Conservation (phyloP, 2,797 vertebrate genomes). For the Spheniscus humboldti region DNA sequence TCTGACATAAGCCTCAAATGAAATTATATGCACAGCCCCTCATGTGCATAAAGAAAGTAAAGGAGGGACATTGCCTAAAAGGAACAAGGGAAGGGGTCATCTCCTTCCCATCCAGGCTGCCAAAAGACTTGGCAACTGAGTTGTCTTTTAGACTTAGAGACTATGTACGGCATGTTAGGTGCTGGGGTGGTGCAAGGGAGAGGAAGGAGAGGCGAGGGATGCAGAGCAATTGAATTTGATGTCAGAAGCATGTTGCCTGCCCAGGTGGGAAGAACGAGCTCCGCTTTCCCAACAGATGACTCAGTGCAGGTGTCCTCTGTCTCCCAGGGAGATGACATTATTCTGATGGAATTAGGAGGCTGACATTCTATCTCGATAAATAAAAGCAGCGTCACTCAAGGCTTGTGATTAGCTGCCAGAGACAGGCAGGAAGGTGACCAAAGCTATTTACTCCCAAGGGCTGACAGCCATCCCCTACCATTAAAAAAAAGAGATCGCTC, state of each 20-base stretch:
- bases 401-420: background rate
- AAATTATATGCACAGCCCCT: background rate
- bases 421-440: background rate
- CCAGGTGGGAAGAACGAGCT: background rate
- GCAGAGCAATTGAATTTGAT: background rate
- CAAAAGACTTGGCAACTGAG: background rate
- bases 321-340: constrained; percentile 6
- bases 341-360: constrained; percentile 9
- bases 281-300: background rate
- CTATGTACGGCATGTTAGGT: background rate
- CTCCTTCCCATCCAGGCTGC: background rate
- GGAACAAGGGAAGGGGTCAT: background rate
- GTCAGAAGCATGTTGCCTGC: background rate
- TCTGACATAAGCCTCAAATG: background rate
- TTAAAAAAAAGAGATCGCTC: background rate
- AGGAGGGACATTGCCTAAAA: background rate
- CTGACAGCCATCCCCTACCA: background rate
- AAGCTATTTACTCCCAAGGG: background rate
- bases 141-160: background rate
- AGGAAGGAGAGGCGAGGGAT: background rate
- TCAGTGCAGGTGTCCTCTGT: background rate
- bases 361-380: background rate
- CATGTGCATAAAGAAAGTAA: background rate
- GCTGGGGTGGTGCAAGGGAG: background rate
- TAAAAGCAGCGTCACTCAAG: background rate